phyloP scores from a whole-genome alignment of 2,113 vertebrate species.

The Gallinago paraguaiae region DNA sequence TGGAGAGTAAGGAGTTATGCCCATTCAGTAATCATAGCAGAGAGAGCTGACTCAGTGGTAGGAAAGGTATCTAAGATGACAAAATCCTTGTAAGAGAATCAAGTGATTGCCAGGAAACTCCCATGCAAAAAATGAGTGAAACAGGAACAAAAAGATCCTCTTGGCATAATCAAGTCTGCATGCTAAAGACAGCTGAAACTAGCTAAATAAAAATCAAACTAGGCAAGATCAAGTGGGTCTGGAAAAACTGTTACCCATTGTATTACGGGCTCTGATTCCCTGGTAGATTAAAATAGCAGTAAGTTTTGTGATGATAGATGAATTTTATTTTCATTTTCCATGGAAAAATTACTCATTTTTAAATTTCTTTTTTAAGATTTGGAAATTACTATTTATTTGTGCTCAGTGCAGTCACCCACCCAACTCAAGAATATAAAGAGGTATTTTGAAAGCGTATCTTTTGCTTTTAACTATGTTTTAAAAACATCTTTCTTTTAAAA shows the following conservation, averaged over 20 bases:
- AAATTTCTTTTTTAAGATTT: neutral
- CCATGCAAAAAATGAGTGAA: neutral
- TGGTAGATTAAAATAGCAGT: neutral
- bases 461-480: neutral
- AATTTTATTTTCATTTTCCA: neutral
- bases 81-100: neutral
- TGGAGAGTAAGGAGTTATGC: neutral
- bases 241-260: neutral
- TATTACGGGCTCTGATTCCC: neutral
- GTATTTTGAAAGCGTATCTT: neutral
- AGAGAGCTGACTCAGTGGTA: neutral
- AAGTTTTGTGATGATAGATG: neutral
- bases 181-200: conserved; percentile 25
- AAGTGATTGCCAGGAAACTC: conserved; percentile 11
- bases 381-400: neutral
- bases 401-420: neutral
- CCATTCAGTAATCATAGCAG: neutral
- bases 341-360: neutral
- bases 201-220: neutral
- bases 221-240: neutral
- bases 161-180: neutral
- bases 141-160: neutral
- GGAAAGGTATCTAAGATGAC: neutral
- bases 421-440: neutral
- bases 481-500: neutral